Base-by-base conservation (phyloP, 2,113 vertebrate species). In the Eubucco bourcierii region DNA sequence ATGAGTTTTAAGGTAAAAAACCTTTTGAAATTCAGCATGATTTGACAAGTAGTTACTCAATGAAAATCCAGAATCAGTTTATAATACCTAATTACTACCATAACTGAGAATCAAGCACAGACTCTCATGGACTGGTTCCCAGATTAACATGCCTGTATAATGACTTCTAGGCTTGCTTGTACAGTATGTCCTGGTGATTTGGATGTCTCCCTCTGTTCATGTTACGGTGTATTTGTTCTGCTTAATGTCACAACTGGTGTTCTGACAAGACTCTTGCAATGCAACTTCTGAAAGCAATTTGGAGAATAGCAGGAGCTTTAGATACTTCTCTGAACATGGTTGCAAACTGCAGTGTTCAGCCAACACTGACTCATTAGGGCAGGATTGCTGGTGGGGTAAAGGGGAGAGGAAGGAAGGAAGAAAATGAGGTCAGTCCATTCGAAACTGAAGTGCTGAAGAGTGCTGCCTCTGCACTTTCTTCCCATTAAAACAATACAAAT, bases 311-410 rank as follows among this genome's bases (percentile, higher is more conserved):
- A 60, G 87, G 67, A 92, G 84, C 67, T 93, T 88, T 87, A 96
- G 82, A 95, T 89, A 84, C 76, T 93, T 91, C 53, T 86, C n/a
- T 52, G 90, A 96, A 67, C 63, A 23, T 46, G 73, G 77, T 52
- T 91, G 94, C 67, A 89, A n/a, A 74, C 2, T 37, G 76, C 53
- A 80, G 59, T 52, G 0, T 61, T 86, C 0, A 4, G 92, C 93
- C 88, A 95, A 77, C 86, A 50, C 85, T 95, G 95, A 94, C 85
- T 96, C 93, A 95, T 67, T 72, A 83, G 81, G 72, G 44, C 78
- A 91, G 88, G 55, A 88, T 73, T 74, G 37, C 79, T 92, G 75
- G 44, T 77, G 88, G 76, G 55, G 66, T 74, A 72, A 74, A 87
- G 77, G 87, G 81, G 93, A 93, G 66, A 91, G 79, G 79, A 89